Base-by-base conservation (phyloP, 2,888 invertebrate genomes). In the Eupithecia tripunctaria region DNA sequence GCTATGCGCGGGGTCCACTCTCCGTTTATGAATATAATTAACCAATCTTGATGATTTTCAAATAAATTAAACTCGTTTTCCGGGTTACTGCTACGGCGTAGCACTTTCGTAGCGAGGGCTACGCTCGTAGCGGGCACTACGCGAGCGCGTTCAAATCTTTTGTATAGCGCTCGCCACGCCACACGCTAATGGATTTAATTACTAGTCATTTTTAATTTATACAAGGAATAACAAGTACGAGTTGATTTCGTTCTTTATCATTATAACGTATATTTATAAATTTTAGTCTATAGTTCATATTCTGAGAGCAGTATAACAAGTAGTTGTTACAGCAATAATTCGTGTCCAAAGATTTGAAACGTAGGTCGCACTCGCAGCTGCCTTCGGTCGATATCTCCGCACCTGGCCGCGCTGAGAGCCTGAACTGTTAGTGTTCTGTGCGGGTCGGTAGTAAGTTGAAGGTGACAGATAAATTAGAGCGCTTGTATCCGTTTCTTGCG, bases 101-200 rank as follows among this genome's bases (percentile, higher is more conserved):
- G 80, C 79, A 51, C 36, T 27, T 7, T 47, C 70, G 71, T 64
- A 63, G 67, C 43, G 18, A 59, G 15, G 0, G 78, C 80, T 79
- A 81, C n/a, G n/a, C n/a, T n/a, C n/a, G n/a, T n/a, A n/a, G n/a
- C n/a, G n/a, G n/a, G n/a, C n/a, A n/a, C n/a, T n/a, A n/a, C n/a
- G n/a, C n/a, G n/a, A n/a, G 67, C 72, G 79, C 86, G 86, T 86
- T 84, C 74, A 84, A 82, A 80, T 86, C 84, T 85, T 84, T 82
- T 75, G 29, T 75, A 77, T 21, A 36, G 47, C 1, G 15, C n/a
- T 2, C 8, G 47, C 1, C n/a, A 5, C 41, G 18, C 41, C 5
- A 32, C 32, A n/a, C 6, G 6, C 29, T 32, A 32, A 32, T 10
- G 36, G 8, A 36, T 36, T 36, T 10, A 36, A 0, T n/a, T n/a